Evolutionary conservation across 64 coral and sea anemone species (phyloP).

Genomic region (Acropora yongei): DNA sequence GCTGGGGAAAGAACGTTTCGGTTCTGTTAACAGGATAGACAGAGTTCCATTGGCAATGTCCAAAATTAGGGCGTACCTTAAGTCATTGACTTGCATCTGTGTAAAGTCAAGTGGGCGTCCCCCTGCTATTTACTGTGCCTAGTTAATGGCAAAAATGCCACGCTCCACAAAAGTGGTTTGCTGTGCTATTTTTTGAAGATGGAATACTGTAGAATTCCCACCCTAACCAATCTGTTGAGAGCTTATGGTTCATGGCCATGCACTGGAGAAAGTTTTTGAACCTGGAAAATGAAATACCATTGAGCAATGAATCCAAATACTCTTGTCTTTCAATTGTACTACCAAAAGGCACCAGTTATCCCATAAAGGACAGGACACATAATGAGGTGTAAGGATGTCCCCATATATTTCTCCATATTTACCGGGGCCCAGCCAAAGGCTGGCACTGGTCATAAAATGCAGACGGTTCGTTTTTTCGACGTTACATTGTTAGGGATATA

Average conservation of each 20-base stretch:
- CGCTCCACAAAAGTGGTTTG: constrained; percentile 54
- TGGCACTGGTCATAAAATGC: too few relatives aligned
- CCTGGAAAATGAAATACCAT: constrained; percentile 24
- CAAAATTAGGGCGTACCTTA: constrained; percentile 53
- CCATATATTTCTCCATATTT: constrained; percentile 28
- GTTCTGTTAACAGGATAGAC: constrained; percentile 30
- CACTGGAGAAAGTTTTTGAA: constrained; percentile 17
- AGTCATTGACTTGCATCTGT: constrained; percentile 49
- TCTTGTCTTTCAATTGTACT: constrained; percentile 26
- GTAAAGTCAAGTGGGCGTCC: constrained; percentile 50
- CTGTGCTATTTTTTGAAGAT: constrained; percentile 37
- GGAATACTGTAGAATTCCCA: constrained; percentile 49
- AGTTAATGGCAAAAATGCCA: too few relatives aligned
- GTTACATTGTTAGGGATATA: too few relatives aligned
- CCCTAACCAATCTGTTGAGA: not conserved
- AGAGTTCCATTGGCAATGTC: constrained; percentile 46
- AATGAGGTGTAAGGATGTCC: constrained; percentile 1
- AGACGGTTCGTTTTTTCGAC: too few relatives aligned
- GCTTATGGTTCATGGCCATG: not conserved
- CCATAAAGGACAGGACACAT: constrained; percentile 21
- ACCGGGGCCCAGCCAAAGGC: too few relatives aligned
- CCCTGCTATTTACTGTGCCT: too few relatives aligned
- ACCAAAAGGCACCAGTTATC: constrained; percentile 17
- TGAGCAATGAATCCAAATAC: constrained; percentile 8
- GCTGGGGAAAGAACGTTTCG: not conserved